Percentiles rank a stretch among this genome's conserved stretches.
These are phyloP conservation scores for Drosophila rubida DNA, from an alignment of 2,888 invertebrate genomes.

Conservation along the genomic window DNA sequence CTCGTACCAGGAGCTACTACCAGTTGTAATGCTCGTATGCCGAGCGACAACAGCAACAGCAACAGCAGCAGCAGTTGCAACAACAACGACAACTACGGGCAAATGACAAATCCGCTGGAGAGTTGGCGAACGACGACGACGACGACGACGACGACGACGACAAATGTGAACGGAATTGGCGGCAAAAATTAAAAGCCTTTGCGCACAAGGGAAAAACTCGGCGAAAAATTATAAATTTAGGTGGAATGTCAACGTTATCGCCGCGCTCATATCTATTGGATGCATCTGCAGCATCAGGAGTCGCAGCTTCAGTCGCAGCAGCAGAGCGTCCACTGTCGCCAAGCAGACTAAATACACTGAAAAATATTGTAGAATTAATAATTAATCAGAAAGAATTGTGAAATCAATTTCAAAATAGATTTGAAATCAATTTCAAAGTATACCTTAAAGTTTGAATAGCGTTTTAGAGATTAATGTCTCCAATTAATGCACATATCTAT, in stretches of 20 bases:
- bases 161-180: constrained; percentile 68
- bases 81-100: constrained; percentile 1
- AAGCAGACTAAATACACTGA: constrained; percentile 10
- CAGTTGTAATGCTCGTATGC: constrained; percentile 44
- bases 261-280: constrained; percentile 73
- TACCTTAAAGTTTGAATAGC: too few relatives aligned
- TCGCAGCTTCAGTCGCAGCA: constrained; percentile 16
- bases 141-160: constrained; percentile 22
- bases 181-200: constrained; percentile 81
- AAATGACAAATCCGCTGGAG: constrained; percentile 67
- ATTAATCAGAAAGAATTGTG: too few relatives aligned
- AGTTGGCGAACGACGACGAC: constrained; percentile 30
- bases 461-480: too few relatives aligned
- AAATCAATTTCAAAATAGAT: too few relatives aligned
- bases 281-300: constrained; percentile 54
- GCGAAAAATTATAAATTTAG: constrained; percentile 79
- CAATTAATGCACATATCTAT: too few relatives aligned
- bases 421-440: too few relatives aligned
- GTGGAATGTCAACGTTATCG: constrained; percentile 81
- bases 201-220: constrained; percentile 69
- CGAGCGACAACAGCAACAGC: constrained; percentile 32
- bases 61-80: not conserved
- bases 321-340: constrained; percentile 29
- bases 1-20: constrained; percentile 30
- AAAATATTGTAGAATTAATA: not conserved